These are phyloP conservation scores for Ochlodes sylvanus DNA, from an alignment of 2,888 invertebrate genomes.

Conservation along the genomic window DNA sequence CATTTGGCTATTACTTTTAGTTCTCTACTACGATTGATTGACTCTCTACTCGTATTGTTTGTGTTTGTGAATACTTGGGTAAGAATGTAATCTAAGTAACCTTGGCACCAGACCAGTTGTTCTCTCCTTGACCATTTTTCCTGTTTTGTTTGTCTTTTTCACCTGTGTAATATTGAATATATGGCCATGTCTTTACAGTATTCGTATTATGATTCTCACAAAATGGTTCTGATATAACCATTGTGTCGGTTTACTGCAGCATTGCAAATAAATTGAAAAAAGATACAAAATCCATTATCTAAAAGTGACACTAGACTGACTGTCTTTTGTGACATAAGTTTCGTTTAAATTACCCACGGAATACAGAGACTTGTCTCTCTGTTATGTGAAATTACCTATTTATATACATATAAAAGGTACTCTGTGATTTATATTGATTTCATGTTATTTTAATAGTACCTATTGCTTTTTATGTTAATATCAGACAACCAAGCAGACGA, in stretches of 20 bases:
- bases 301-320: neutral
- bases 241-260: neutral
- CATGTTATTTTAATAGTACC: too few relatives aligned
- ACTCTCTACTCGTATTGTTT: too few relatives aligned
- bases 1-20: too few relatives aligned
- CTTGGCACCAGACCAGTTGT: conserved; percentile 70
- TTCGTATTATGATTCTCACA: conserved; percentile 42
- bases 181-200: conserved; percentile 56
- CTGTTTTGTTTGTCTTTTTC: conserved; percentile 59
- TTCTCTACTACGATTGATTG: too few relatives aligned
- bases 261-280: neutral
- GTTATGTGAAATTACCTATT: too few relatives aligned
- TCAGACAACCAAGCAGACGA: too few relatives aligned
- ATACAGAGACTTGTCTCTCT: too few relatives aligned
- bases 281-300: neutral
- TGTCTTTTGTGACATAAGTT: neutral
- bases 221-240: neutral
- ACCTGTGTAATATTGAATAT: conserved; percentile 69
- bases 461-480: too few relatives aligned
- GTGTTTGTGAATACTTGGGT: too few relatives aligned
- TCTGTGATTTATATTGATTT: too few relatives aligned
- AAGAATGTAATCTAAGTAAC: conserved; percentile 44
- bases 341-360: neutral
- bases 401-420: too few relatives aligned
- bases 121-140: conserved; percentile 55